A percentile compares a stretch with the other conserved stretches of the same genome.
These are phyloP conservation scores for Drosophila elegans DNA, from an alignment of 1,140 invertebrate species.

Conservation along the genomic window DNA sequence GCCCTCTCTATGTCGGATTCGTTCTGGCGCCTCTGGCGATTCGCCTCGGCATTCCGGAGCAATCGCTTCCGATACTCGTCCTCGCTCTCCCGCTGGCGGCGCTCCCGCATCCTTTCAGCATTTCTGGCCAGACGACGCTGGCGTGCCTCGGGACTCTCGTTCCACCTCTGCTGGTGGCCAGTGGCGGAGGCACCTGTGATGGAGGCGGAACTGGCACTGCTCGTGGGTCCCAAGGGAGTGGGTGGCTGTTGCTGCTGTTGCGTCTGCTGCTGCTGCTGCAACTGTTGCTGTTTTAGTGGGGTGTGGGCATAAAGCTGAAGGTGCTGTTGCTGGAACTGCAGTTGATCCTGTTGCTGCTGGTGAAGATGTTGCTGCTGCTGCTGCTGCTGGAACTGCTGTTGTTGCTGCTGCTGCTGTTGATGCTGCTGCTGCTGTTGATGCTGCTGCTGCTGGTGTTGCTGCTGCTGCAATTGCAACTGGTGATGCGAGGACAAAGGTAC, in stretches of 20 bases:
- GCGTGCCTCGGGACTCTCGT: constrained; percentile 83
- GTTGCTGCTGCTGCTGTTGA: constrained; percentile 51
- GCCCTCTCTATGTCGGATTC: constrained; percentile 81
- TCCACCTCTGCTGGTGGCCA: constrained; percentile 77
- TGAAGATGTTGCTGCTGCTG: constrained; percentile 54
- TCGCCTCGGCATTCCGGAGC: constrained; percentile 80
- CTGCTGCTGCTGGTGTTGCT: constrained; percentile 66
- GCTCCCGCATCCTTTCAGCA: constrained; percentile 84
- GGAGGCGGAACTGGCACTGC: constrained; percentile 58
- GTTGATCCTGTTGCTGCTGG: constrained; percentile 65
- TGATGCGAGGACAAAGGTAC: constrained; percentile 77
- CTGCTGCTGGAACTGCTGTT: constrained; percentile 44
- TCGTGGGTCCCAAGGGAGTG: constrained; percentile 65
- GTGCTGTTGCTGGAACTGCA: constrained; percentile 66
- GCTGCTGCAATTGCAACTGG: constrained; percentile 70
- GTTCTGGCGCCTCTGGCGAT: constrained; percentile 79
- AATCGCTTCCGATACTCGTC: constrained; percentile 82
- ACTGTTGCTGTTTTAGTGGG: constrained; percentile 69
- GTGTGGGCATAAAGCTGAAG: constrained; percentile 48
- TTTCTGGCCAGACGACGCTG: constrained; percentile 83
- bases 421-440: constrained; percentile 52
- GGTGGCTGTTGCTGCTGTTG: constrained; percentile 69
- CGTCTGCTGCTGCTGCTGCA: constrained; percentile 65
- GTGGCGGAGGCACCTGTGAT: constrained; percentile 42
- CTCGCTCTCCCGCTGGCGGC: constrained; percentile 80